Evolutionary conservation across 2,113 vertebrate species (phyloP).

Genomic region (Polypterus bichir): DNA sequence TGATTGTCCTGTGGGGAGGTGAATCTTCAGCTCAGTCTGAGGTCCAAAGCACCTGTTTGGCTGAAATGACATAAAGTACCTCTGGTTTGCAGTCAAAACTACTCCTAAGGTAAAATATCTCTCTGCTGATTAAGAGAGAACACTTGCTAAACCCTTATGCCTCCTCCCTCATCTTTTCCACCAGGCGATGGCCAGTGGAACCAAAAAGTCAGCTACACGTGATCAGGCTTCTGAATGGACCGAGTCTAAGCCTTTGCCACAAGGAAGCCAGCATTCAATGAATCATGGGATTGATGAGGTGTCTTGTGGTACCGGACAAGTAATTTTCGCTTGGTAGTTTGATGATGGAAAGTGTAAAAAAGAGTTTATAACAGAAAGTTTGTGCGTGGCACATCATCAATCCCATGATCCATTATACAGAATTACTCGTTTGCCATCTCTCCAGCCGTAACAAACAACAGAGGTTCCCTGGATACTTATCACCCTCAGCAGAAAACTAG

Average conservation of each 20-base stretch:
- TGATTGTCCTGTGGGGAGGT: too few species aligned
- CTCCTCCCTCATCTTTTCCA: too few species aligned
- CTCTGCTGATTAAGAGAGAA: too few species aligned
- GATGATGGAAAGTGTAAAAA: conserved; percentile 24
- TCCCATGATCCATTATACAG: conserved; percentile 8
- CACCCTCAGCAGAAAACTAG: conserved; percentile 18
- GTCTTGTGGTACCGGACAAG: conserved; percentile 39
- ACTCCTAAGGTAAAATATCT: too few species aligned
- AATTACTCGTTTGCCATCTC: conserved; percentile 21
- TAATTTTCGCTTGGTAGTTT: conserved; percentile 41
- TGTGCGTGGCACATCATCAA: conserved; percentile 17
- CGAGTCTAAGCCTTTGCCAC: conserved; percentile 26
- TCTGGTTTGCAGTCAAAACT: too few species aligned
- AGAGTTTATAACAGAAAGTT: conserved; percentile 25
- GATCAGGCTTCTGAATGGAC: too few species aligned
- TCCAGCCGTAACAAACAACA: conserved; percentile 22
- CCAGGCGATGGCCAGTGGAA: too few species aligned
- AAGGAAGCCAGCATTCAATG: conserved; percentile 25
- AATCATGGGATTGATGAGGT: conserved; percentile 37
- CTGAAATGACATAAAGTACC: too few species aligned
- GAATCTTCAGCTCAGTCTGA: too few species aligned
- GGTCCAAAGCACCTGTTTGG: too few species aligned
- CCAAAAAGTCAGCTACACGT: too few species aligned
- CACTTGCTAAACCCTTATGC: too few species aligned
- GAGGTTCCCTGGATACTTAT: conserved; percentile 17